These are phyloP conservation scores for Heliconius ethilla DNA, from an alignment of 2,888 invertebrate genomes.

Conservation along the genomic window DNA sequence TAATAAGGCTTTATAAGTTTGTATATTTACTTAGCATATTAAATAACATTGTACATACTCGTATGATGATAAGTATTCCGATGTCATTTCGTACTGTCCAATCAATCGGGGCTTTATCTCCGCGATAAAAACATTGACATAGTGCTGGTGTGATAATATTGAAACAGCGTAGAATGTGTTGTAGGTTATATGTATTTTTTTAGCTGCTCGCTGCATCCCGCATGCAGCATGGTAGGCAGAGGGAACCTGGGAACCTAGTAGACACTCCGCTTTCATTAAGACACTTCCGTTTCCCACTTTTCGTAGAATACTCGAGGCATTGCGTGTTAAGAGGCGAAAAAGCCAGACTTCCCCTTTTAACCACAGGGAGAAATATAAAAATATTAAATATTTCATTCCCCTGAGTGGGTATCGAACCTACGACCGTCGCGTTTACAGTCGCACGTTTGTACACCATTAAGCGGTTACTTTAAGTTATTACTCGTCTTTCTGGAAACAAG, in stretches of 20 bases:
- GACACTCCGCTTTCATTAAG: not conserved
- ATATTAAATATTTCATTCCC: too few species aligned
- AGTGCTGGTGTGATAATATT: slow-evolving; percentile 10
- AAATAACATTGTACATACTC: not conserved
- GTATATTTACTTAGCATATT: not conserved
- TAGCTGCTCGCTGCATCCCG: not conserved
- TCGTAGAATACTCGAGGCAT: too few species aligned
- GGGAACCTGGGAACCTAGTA: not conserved
- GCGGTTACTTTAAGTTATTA: too few species aligned
- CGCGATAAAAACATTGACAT: slow-evolving; percentile 21
- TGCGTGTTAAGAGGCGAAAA: not conserved
- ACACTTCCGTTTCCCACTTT: not conserved
- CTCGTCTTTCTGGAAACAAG: too few species aligned
- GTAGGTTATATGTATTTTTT: not conserved
- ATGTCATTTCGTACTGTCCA: not conserved
- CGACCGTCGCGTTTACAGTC: too few species aligned
- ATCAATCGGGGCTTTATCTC: slow-evolving; percentile 12
- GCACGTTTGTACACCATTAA: too few species aligned
- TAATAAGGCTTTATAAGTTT: too few species aligned
- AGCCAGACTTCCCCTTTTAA: not conserved
- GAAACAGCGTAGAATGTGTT: not conserved
- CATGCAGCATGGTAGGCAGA: too few species aligned
- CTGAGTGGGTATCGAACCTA: too few species aligned
- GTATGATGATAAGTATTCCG: not conserved
- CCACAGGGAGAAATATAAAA: not conserved